Evolutionary conservation across 2,113 vertebrate species (phyloP), one percentile per base, ranked within the genome.

Genomic region (Upupa epops): DNA sequence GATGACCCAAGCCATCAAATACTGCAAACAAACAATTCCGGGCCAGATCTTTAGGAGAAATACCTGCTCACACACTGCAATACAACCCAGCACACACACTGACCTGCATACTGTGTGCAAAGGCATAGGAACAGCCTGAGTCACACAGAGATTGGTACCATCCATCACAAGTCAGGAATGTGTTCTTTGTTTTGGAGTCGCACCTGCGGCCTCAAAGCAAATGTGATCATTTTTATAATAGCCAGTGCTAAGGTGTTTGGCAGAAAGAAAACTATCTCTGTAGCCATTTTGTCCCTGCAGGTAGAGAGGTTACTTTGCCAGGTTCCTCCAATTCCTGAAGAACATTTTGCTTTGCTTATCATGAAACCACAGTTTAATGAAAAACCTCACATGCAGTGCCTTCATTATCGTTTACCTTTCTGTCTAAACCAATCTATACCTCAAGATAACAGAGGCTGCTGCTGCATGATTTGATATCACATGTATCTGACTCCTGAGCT

Each of bases 101-200:
- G 55, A 55, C n/a, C 66, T 73, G 77, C 51, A 51, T 51, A 51
- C 52, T 59, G 31, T 45, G 78, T 72, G 84, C 63, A 86, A 94
- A 95, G 86, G 86, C 78, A 85, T 59, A 95, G 89, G 92, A 95
- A 93, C 86, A 70, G 84, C 45, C 83, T 66, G 92, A 95, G 90
- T 92, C 94, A 93, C 71, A 32, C 83, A 8, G 26, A 92, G 95
- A 96, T 87, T 93, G 89, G 84, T 95, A 83, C 86, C 89, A 95
- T 96, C 93, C 86, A 96, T 95, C 96, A 94, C 81, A 94, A 94
- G 78, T 90, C 92, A 85, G 83, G 92, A 94, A 93, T 55, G 87
- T 10, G 2, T 92, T 92, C 83, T 85, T 89, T 94, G 71, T 91
- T 96, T 89, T 80, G 40, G 45, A 83, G 80, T 78, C 93, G 89